Evolutionary conservation across 2,888 invertebrate genomes (phyloP).

Genomic region (Subacronicta megacephala): DNA sequence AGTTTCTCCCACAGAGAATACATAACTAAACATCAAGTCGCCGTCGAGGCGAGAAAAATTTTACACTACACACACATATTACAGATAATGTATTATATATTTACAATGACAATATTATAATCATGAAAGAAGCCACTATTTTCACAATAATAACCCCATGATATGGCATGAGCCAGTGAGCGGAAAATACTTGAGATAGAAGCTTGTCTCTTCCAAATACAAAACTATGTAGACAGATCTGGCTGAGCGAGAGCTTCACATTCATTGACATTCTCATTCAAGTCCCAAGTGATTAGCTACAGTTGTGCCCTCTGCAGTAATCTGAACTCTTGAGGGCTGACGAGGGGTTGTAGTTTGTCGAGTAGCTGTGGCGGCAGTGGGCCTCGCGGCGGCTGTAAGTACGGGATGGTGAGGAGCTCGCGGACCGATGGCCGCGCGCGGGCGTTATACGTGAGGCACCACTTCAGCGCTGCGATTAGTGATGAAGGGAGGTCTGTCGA

Average conservation of each 20-base stretch:
- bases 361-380: slow-evolving; percentile 66
- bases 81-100: slow-evolving; percentile 37
- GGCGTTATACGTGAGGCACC: slow-evolving; percentile 93
- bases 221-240: too few relatives aligned
- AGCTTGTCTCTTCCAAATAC: background rate
- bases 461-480: slow-evolving; percentile 91
- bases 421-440: slow-evolving; percentile 93
- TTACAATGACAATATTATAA: slow-evolving; percentile 28
- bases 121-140: slow-evolving; percentile 6
- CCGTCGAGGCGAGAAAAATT: slow-evolving; percentile 32
- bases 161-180: background rate
- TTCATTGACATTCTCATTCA: background rate
- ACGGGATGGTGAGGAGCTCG: slow-evolving; percentile 90
- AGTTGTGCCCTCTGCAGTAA: slow-evolving; percentile 72
- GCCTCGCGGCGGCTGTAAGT: slow-evolving; percentile 68
- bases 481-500: slow-evolving; percentile 87
- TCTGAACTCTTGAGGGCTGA: slow-evolving; percentile 69
- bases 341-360: slow-evolving; percentile 66
- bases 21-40: background rate
- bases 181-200: background rate
- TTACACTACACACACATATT: background rate
- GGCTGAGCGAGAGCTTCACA: background rate
- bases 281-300: slow-evolving; percentile 16
- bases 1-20: background rate
- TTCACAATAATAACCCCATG: too few relatives aligned